Conservation (phyloP, 2,888 invertebrate species). For the Drosophila ustulata region DNA sequence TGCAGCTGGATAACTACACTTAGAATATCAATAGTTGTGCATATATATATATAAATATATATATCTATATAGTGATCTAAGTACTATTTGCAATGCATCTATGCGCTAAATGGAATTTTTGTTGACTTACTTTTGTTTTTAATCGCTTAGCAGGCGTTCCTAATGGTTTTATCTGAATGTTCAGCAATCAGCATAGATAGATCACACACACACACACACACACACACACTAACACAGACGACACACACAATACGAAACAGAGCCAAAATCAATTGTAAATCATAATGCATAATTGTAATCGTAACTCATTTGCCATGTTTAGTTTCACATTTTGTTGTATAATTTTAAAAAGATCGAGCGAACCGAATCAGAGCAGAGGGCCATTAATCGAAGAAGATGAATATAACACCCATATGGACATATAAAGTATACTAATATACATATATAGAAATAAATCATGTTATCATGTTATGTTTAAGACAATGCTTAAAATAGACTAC, state of each 20-base stretch:
- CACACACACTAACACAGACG: too few relatives aligned
- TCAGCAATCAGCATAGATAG: constrained; percentile 19
- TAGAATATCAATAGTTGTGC: constrained; percentile 17
- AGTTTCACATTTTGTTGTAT: constrained; percentile 37
- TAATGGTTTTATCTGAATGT: constrained; percentile 38
- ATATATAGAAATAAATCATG: constrained; percentile 1
- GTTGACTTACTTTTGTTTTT: constrained; percentile 16
- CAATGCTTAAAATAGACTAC: constrained; percentile 3
- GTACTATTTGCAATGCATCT: constrained; percentile 20
- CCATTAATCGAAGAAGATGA: constrained; percentile 33
- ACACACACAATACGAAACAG: constrained; percentile 11
- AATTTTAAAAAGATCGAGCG: constrained; percentile 31
- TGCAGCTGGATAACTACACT: constrained; percentile 28
- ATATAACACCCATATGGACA: neutral
- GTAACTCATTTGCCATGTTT: constrained; percentile 56
- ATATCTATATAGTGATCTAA: constrained; percentile 15
- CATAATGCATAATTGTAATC: constrained; percentile 35
- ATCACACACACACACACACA: neutral
- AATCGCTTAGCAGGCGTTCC: constrained; percentile 52
- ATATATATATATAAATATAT: constrained; percentile 23
- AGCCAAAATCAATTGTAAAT: constrained; percentile 34
- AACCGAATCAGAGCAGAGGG: constrained; percentile 11
- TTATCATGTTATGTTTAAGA: constrained; percentile 30
- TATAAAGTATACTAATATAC: constrained; percentile 23
- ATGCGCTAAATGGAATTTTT: constrained; percentile 32